Evolutionary conservation across 2,888 invertebrate genomes (phyloP), one percentile per base, ranked within the genome.

Genomic region (Ischnura elegans): DNA sequence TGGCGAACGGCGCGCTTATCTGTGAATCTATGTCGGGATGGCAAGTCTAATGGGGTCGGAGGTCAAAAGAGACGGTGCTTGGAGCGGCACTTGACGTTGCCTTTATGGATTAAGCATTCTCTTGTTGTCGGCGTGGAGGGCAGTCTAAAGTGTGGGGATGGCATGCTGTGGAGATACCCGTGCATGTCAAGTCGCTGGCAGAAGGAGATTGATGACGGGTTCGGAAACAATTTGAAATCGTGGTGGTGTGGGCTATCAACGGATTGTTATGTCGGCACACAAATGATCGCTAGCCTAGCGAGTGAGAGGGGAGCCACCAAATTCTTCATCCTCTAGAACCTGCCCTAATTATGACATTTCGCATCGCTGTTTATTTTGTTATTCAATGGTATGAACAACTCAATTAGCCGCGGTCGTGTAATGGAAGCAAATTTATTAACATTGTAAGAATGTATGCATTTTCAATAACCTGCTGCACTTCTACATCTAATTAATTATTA

Each of bases 101-200:
- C 61, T 36, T 76, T 76, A 76, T 76, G 76, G 76, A 76, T 76
- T 76, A 76, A 76, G 76, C 76, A 76, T 76, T 76, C 76, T 36
- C 36, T 29, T 10, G 29, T 10, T 0, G 76, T 36, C 3, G 76
- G 55, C 1, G 76, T 13, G 19, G 51, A 3, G 51, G 51, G 13
- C n/a, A 21, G 76, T n/a, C n/a, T n/a, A 76, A 66, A 76, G 36
- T 36, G 76, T 36, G 76, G n/a, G 16, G 76, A n/a, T n/a, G 36
- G 36, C 76, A 25, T 76, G 76, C 25, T 61, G 21, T 25, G 25
- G 16, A 16, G n/a, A n/a, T n/a, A 19, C 8, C 76, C 36, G 10
- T 13, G 36, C 76, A 16, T 36, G 76, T 76, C 25, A 61, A 13
- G 51, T 51, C 8, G 61, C 2, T 36, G 76, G 36, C 29, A 36